These are phyloP conservation scores for Ichneumoninae sp. DNA, from an alignment of 2,888 invertebrate species.

Conservation along the genomic window DNA sequence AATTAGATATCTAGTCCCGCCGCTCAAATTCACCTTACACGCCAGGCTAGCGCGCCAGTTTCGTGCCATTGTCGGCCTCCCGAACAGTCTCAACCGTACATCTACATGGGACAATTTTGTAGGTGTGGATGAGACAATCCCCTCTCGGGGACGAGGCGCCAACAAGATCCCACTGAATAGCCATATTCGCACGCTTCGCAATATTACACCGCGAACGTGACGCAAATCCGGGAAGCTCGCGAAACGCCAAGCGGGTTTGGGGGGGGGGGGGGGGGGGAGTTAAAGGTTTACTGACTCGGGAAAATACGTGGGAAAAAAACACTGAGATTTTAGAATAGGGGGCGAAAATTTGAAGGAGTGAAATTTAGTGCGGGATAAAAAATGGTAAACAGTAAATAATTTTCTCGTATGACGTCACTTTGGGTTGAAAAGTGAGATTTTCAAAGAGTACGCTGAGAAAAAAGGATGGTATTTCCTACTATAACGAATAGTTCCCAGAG, in stretches of 20 bases:
- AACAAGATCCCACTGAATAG: conserved; percentile 70
- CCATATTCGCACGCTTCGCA: conserved; percentile 70
- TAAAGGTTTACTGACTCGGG: not conserved
- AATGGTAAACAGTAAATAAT: too few relatives aligned
- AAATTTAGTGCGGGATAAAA: too few relatives aligned
- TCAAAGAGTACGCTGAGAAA: too few relatives aligned
- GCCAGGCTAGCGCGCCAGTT: conserved; percentile 59
- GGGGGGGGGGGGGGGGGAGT: conserved; percentile 9
- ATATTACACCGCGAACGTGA: conserved; percentile 78
- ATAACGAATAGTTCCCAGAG: too few relatives aligned
- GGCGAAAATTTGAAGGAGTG: too few relatives aligned
- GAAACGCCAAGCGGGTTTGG: not conserved
- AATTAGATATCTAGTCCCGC: conserved; percentile 83
- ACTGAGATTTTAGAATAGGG: not conserved
- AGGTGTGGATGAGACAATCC: conserved; percentile 47
- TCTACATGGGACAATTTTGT: not conserved
- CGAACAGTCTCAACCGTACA: conserved; percentile 15
- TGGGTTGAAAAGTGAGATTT: too few relatives aligned
- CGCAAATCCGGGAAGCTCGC: conserved; percentile 74
- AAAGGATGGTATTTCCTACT: too few relatives aligned
- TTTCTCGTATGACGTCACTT: too few relatives aligned
- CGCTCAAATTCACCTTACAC: conserved; percentile 82
- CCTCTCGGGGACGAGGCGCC: conserved; percentile 67
- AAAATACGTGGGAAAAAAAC: not conserved
- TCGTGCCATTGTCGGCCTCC: conserved; percentile 53